Conservation (phyloP, 2,888 invertebrate genomes). For the Troglohyphantes excavatus region DNA sequence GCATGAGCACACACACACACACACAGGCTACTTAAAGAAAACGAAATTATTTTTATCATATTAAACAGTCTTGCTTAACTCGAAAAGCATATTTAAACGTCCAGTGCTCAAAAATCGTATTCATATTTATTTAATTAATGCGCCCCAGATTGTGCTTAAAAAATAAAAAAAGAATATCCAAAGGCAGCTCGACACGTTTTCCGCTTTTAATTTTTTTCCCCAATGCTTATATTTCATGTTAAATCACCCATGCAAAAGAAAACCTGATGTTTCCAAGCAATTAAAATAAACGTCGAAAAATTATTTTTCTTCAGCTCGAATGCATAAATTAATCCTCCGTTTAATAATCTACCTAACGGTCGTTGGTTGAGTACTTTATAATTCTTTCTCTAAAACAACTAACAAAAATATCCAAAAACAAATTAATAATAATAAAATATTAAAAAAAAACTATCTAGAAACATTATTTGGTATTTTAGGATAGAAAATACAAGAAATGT, state of each 20-base stretch:
- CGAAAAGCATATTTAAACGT: background rate
- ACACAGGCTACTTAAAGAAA: background rate
- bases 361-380: constrained; percentile 25
- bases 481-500: background rate
- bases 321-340: constrained; percentile 36
- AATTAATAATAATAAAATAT: constrained; percentile 27
- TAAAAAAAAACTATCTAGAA: background rate
- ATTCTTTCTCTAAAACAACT: constrained; percentile 26
- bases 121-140: constrained; percentile 9
- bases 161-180: background rate
- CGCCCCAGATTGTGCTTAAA: background rate
- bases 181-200: background rate
- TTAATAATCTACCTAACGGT: constrained; percentile 43
- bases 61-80: background rate
- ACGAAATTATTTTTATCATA: constrained; percentile 1
- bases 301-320: constrained; percentile 12
- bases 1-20: no score
- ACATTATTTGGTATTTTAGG: constrained; percentile 44
- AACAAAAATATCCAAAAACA: constrained; percentile 4
- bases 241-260: constrained; percentile 40
- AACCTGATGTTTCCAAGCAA: constrained; percentile 35
- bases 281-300: constrained; percentile 42
- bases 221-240: constrained; percentile 11
- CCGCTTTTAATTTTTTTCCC: background rate
- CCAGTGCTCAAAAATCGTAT: constrained; percentile 1